Evolutionary conservation across 2,797 vertebrate genomes (phyloP).

Genomic region (Margarornis squamiger): DNA sequence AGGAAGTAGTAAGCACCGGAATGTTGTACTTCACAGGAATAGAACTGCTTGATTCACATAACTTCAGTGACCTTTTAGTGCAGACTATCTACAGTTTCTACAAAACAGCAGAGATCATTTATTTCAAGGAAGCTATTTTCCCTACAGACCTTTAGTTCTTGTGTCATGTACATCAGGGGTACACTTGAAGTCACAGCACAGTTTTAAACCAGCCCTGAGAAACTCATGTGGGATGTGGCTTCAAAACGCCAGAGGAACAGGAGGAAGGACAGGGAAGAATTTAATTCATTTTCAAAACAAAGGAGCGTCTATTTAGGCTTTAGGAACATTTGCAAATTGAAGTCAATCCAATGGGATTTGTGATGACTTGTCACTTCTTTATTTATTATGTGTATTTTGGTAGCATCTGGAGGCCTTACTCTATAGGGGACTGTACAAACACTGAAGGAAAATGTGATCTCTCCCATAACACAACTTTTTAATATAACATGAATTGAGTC

Average conservation of each 20-base stretch:
- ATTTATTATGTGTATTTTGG: background rate
- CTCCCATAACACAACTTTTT: background rate
- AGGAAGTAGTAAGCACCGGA: background rate
- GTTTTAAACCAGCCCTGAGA: background rate
- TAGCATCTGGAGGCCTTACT: slow-evolving; percentile 6
- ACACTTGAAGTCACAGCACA: background rate
- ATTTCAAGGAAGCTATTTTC: background rate
- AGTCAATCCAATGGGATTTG: slow-evolving; percentile 12
- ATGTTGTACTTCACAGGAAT: background rate
- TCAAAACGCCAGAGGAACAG: background rate
- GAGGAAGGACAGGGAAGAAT: background rate
- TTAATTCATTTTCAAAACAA: background rate
- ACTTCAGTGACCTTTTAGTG: background rate
- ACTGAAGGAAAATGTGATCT: background rate
- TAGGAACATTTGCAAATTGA: background rate
- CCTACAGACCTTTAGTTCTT: background rate
- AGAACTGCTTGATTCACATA: background rate
- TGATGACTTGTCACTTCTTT: background rate
- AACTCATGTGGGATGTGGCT: background rate
- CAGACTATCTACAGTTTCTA: background rate
- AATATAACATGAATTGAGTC: slow-evolving; percentile 11
- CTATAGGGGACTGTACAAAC: background rate
- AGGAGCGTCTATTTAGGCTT: background rate
- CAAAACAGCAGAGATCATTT: background rate
- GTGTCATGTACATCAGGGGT: background rate